Evolutionary conservation across 2,888 invertebrate genomes (phyloP), one percentile per base, ranked within the genome.

Genomic region (Hydroisotoma schaefferi): DNA sequence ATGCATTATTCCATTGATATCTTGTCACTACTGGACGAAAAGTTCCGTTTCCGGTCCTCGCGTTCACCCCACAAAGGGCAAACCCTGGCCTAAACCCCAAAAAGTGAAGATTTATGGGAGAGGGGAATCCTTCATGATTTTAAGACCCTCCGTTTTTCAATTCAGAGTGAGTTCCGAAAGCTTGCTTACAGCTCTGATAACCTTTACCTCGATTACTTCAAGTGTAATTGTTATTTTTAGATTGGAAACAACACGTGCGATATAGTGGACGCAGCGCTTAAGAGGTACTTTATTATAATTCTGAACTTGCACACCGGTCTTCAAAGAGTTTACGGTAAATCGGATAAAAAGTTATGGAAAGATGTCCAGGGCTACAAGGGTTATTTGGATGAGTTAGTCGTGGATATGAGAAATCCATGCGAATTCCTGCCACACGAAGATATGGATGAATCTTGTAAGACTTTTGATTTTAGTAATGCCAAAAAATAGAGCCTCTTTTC

Each of bases 381-480:
- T 4, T 76, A 75, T 55, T 73, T 87, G n/a, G 75, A 75, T 12
- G 72, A 76, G 18, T 73, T 89, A 15, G 74, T 79, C 15, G 79
- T 90, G 1, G 75, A 81, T 33, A 76, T 90, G 51, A 77, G 76
- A 23, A 76, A 78, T 5, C 77, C 81, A 0, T 92, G 91, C 75
- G 83, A 85, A 73, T 77, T 78, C 0, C 81, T 81, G 73, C 91
- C 91, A 0, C 77, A 82, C 63, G 77, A 85, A 33, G 76, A 81
- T 49, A 89, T 89, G 85, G 83, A 87, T 74, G 93, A 93, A 78
- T 81, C 83, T 70, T 91, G 87, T 89, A 80, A 81, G 84, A 23
- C 68, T n/a, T n/a, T n/a, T n/a, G n/a, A n/a, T 33, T 33, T 33
- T 33, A 8, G 33, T 8, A 8, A 15, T 8, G 33, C 15, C 15